Base-by-base conservation (phyloP, 2,888 invertebrate species). In the Chalcosyrphus nemorum region DNA sequence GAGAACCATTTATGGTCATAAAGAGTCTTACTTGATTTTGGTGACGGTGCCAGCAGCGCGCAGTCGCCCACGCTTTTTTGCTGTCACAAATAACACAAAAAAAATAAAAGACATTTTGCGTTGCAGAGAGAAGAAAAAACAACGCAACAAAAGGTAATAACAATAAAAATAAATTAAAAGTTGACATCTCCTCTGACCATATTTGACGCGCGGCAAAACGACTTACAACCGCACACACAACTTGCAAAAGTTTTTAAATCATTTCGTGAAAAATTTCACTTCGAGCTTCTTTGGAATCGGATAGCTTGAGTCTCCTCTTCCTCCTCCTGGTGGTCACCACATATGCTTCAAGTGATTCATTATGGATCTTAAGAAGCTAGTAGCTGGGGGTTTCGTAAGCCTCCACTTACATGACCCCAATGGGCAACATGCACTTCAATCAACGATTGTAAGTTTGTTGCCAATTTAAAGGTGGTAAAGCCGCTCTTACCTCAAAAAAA, bases 161-260 rank as follows among this genome's bases (percentile, higher is more conserved):
- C 70, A 70, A 70, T 84, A 70, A 71, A 80, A 84, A 65, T 80
- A 80, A 84, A 84, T 84, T 80, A 71, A 80, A 70, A 41, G 52
- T 45, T 65, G 74, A 80, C 74, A 80, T 63, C 84, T 59, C 43
- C 84, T 59, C 43, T 80, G 75, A 68, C 84, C 80, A 78, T 84
- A 84, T 84, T 63, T 63, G 78, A 61, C 38, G 52, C 35, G n/a
- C 59, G 15, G 43, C 38, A 47, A 41, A 63, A n/a, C n/a, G 50
- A 35, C 35, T 66, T 15, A 59, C 35, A 74, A 29, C 15, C 54
- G 38, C 50, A n/a, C n/a, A n/a, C n/a, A n/a, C n/a, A 72, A 38
- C 35, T 41, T 56, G 47, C 29, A 56, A 61, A 27, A n/a, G n/a
- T n/a, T n/a, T 71, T 72, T 68, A 63, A 57, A 50, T 82, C 32